Evolutionary conservation across 1,140 invertebrate genomes (phyloP), one percentile per base, ranked within the genome.

Genomic region (Drosophila ironensis): DNA sequence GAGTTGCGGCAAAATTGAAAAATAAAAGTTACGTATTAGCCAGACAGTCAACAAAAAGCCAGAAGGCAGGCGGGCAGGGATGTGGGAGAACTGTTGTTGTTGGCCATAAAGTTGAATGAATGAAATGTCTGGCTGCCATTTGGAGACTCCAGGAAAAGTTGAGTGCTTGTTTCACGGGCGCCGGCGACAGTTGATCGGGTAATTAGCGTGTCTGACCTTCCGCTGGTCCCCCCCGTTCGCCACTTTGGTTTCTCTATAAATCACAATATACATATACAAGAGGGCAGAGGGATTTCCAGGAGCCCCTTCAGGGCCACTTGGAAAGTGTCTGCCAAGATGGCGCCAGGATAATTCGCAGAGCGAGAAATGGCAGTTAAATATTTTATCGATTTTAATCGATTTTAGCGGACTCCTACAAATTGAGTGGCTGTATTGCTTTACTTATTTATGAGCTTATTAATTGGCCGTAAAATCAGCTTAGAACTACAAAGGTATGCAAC

Each of bases 1-100:
- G 57, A 61, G 52, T 74, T 70, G 50, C 63, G 50, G n/a, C 16
- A 9, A 70, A 88, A 88, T 88, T 86, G 77, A 80, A 88, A 88
- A 88, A 88, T 86, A 88, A 88, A 88, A 88, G 81, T 87, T 66
- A 74, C 66, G 60, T 69, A 74, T 74, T 74, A 76, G 59, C 78
- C 72, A 72, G 69, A 66, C 59, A 30, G 9, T 12, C n/a, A 8
- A 30, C n/a, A n/a, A 8, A 1, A 11, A 11, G 30, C 30, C n/a
- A 33, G 11, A 2, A 33, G 30, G 30, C 1, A 33, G 11, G 48
- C 33, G 38, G 56, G 44, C 16, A 9, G 14, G 12, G 11, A 0
- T 0, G 16, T 22, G 12, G 17, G 12, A 8, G 2, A 7, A 7
- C n/a, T 9, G 4, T 7, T n/a, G 57, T 14, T 35, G 14, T 25